phyloP scores from a whole-genome alignment of 2,888 invertebrate genomes.

The Ligdia adustata region DNA sequence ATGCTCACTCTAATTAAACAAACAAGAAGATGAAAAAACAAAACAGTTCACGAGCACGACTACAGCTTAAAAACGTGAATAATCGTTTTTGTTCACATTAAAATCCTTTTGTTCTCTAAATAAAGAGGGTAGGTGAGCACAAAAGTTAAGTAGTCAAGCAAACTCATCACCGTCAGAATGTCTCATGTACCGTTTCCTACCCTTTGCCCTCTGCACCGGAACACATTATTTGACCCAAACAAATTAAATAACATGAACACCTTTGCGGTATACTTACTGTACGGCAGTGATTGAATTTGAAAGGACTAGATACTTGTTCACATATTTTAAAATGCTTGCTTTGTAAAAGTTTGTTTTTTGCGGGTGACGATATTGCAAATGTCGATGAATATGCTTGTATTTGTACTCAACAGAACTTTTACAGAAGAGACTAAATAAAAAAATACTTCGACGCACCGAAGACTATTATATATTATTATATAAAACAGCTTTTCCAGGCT shows the following conservation, averaged over 20 bases:
- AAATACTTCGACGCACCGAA: too few species aligned
- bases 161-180: slow-evolving; percentile 30
- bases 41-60: neutral
- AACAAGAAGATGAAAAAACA: neutral
- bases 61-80: slow-evolving; percentile 1
- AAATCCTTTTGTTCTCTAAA: slow-evolving; percentile 21
- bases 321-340: too few species aligned
- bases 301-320: too few species aligned
- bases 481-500: too few species aligned
- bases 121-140: slow-evolving; percentile 19
- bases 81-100: slow-evolving; percentile 16
- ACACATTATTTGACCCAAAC: slow-evolving; percentile 38
- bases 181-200: slow-evolving; percentile 25
- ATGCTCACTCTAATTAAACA: too few species aligned
- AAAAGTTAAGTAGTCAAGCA: slow-evolving; percentile 26
- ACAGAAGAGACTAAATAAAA: too few species aligned
- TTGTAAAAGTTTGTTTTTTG: too few species aligned
- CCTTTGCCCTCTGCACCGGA: slow-evolving; percentile 27
- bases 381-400: too few species aligned
- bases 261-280: slow-evolving; percentile 13
- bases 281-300: slow-evolving; percentile 11
- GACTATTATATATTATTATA: too few species aligned
- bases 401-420: too few species aligned
- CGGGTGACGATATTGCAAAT: too few species aligned
- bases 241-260: slow-evolving; percentile 35